These are phyloP conservation scores for Lerista edwardsae DNA, from an alignment of 2,797 vertebrate species.

Conservation along the genomic window DNA sequence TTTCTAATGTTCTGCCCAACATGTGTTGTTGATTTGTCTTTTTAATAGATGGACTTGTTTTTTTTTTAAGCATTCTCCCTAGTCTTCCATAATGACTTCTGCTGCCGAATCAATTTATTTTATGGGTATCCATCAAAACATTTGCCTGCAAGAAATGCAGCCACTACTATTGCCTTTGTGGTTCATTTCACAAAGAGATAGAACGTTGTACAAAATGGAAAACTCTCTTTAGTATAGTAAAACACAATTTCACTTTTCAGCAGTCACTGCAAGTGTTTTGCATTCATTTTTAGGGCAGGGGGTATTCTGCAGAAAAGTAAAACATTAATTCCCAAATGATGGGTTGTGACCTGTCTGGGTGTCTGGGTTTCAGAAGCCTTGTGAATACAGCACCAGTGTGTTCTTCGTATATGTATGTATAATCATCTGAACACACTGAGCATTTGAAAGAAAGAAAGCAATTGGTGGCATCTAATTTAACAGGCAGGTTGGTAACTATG, in stretches of 20 bases:
- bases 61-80: slow-evolving; percentile 16
- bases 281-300: neutral
- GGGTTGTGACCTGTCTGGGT: neutral
- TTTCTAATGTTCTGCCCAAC: neutral
- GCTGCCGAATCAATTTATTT: slow-evolving; percentile 8
- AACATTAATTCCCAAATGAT: slow-evolving; percentile 1
- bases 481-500: neutral
- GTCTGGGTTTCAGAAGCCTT: neutral
- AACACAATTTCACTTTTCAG: neutral
- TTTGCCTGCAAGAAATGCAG: slow-evolving; percentile 33
- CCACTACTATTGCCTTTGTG: slow-evolving; percentile 9
- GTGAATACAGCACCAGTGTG: neutral
- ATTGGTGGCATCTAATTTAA: neutral
- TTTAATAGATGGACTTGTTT: slow-evolving; percentile 5
- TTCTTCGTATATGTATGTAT: neutral
- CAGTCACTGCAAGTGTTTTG: neutral
- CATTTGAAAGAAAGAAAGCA: neutral
- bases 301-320: neutral
- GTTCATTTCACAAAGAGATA: slow-evolving; percentile 32
- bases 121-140: slow-evolving; percentile 33
- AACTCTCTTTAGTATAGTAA: neutral
- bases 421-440: neutral
- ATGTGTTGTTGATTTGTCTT: slow-evolving; percentile 11
- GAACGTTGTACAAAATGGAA: slow-evolving; percentile 1
- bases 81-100: neutral